A percentile compares a stretch with the other conserved stretches of the same genome.
Evolutionary conservation across 2,888 invertebrate genomes (phyloP).

Genomic region (Athalia circularis): DNA sequence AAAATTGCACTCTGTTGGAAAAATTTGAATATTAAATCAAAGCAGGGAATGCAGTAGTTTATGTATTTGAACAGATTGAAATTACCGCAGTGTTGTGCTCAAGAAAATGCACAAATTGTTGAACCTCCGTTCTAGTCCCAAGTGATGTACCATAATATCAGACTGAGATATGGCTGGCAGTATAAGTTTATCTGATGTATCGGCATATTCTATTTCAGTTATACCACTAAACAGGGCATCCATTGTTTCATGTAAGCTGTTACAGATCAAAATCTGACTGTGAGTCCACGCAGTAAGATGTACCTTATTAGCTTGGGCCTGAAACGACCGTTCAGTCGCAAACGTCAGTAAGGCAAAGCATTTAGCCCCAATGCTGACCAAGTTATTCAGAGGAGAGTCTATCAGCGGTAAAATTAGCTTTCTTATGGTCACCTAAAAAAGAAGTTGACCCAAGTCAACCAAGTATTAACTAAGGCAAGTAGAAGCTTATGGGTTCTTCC

Average conservation of each 20-base stretch:
- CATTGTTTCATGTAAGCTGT: slow-evolving; percentile 65
- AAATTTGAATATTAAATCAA: slow-evolving; percentile 39
- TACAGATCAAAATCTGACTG: slow-evolving; percentile 64
- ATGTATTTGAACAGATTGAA: too few species aligned
- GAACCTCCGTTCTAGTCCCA: slow-evolving; percentile 62
- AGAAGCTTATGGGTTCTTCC: background rate
- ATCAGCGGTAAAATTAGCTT: slow-evolving; percentile 61
- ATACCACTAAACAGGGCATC: slow-evolving; percentile 64
- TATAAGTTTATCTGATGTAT: slow-evolving; percentile 59
- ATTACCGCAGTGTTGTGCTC: slow-evolving; percentile 62
- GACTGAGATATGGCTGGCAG: slow-evolving; percentile 61
- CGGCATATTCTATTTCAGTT: slow-evolving; percentile 57
- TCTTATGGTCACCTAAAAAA: slow-evolving; percentile 60
- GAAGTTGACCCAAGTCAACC: slow-evolving; percentile 1
- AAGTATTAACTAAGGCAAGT: background rate
- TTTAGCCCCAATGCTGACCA: slow-evolving; percentile 64
- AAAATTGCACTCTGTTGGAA: too few species aligned
- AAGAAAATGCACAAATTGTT: slow-evolving; percentile 66
- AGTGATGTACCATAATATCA: slow-evolving; percentile 64
- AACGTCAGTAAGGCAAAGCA: slow-evolving; percentile 64
- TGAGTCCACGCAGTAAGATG: slow-evolving; percentile 60
- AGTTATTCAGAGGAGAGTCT: slow-evolving; percentile 59
- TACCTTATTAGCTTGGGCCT: slow-evolving; percentile 57
- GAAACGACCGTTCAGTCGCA: slow-evolving; percentile 65
- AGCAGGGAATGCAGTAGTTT: background rate